Evolutionary conservation across 2,797 vertebrate genomes (phyloP), one percentile per base, ranked within the genome.

Genomic region (Mormyrops attenuatus): DNA sequence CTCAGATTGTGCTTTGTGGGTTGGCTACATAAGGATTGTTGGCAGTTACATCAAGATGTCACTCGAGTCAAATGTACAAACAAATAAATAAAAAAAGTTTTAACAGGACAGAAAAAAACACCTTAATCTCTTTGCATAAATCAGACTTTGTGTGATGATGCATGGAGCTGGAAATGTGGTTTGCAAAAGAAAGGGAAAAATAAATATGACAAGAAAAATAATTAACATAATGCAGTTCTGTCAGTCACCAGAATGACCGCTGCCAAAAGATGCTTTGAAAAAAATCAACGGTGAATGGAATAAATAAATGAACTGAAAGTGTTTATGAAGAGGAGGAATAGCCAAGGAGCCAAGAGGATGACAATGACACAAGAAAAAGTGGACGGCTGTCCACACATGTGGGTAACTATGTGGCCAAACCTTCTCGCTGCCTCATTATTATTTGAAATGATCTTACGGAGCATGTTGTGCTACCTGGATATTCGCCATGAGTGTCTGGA

Each of bases 171-270:
- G 17, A 57, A 82, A 53, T 50, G 26, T 11, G 52, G 47, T 22
- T 63, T 41, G 47, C 30, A 57, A 82, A 55, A 73, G 47, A 53
- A 15, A 30, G 22, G 49, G 13, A 22, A 52, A 53, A 86, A 86
- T 86, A 34, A 94, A 93, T 47, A 92, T 93, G 91, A 91, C 91
- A 13, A 66, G 93, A 94, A 95, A 92, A 95, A 95, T 95, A 94
- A 95, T 95, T 95, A 94, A 95, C 93, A 95, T 92, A 90, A 47
- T 88, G 82, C 90, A 94, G 93, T 93, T 95, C 89, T 93, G 93
- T 94, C 89, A 93, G 90, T 93, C 89, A 91, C 94, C 94, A 94
- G 90, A 92, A 90, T 92, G 90, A 91, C 91, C 92, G 93, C 93
- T 93, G 93, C 92, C 92, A 94, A 93, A 80, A 47, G 41, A 82